phyloP scores from a whole-genome alignment of 92 coral and sea anemone species.

The Phymanthus crucifer region DNA sequence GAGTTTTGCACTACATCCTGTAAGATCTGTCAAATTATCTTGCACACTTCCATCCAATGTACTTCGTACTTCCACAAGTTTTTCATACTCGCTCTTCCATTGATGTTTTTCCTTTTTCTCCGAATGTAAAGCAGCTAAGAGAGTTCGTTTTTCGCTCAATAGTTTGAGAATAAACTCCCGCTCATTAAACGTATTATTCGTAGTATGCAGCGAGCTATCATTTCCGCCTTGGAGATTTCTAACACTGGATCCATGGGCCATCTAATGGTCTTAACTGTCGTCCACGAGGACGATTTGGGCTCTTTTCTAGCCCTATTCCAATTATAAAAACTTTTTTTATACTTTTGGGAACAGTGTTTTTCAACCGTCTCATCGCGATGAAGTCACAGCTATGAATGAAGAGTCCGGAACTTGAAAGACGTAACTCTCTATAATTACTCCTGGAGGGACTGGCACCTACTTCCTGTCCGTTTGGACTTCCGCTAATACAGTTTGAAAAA shows the following conservation, averaged over 20 bases:
- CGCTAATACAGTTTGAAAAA: background rate
- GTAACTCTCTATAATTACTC: constrained; percentile 3
- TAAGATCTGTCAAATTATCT: background rate
- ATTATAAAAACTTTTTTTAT: constrained; percentile 7
- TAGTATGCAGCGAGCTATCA: background rate
- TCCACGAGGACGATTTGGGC: constrained; percentile 2
- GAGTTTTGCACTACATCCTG: constrained; percentile 14
- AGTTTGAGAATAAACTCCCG: constrained; percentile 31
- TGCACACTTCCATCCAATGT: background rate
- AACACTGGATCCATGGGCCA: constrained; percentile 11
- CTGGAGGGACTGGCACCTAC: constrained; percentile 21
- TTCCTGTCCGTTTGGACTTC: constrained; percentile 15
- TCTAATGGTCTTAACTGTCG: background rate
- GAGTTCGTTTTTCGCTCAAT: constrained; percentile 33
- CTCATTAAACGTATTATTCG: constrained; percentile 17
- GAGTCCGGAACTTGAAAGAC: constrained; percentile 1
- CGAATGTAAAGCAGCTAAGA: constrained; percentile 31
- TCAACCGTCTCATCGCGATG: constrained; percentile 6
- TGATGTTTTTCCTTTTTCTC: constrained; percentile 33
- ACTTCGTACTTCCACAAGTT: background rate
- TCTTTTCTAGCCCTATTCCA: background rate
- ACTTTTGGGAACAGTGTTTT: background rate
- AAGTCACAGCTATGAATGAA: constrained; percentile 4
- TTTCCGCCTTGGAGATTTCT: constrained; percentile 9
- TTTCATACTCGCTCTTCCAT: constrained; percentile 37